A percentile compares a stretch with the other conserved stretches of the same genome.
phyloP scores from a whole-genome alignment of 2,797 vertebrate species.

The Siniperca undulata region DNA sequence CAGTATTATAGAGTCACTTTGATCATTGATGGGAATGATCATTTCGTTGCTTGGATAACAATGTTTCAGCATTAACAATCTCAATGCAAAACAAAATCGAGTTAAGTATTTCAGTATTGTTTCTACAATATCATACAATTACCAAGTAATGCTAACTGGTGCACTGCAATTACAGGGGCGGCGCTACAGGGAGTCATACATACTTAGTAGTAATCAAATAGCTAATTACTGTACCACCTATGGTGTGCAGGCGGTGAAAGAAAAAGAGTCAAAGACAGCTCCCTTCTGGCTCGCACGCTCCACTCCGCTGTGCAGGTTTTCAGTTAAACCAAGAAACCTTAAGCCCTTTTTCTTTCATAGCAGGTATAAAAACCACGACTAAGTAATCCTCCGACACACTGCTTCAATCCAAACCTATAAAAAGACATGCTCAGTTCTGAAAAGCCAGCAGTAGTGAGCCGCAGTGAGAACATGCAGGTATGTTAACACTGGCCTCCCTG shows the following conservation, averaged over 20 bases:
- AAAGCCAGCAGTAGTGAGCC: conserved; percentile 53
- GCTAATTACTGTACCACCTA: conserved; percentile 58
- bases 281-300: conserved; percentile 15
- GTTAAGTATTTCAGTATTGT: conserved; percentile 48
- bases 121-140: conserved; percentile 67
- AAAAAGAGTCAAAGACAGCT: conserved; percentile 38
- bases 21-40: conserved; percentile 43
- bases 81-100: conserved; percentile 44
- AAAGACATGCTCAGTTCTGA: conserved; percentile 47
- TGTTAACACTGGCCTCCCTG: conserved; percentile 24
- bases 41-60: conserved; percentile 20
- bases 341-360: conserved; percentile 44
- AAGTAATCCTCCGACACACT: conserved; percentile 38
- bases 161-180: conserved; percentile 63
- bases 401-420: conserved; percentile 54
- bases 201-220: conserved; percentile 55
- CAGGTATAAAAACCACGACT: conserved; percentile 40
- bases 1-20: conserved; percentile 31
- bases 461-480: conserved; percentile 45
- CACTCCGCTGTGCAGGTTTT: conserved; percentile 35
- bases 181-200: conserved; percentile 58
- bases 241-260: conserved; percentile 27
- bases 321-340: conserved; percentile 30
- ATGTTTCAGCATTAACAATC: conserved; percentile 35
- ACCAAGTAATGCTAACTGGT: conserved; percentile 56